Conservation (phyloP, 2,888 invertebrate genomes). For the Drosophila aldrichi region DNA sequence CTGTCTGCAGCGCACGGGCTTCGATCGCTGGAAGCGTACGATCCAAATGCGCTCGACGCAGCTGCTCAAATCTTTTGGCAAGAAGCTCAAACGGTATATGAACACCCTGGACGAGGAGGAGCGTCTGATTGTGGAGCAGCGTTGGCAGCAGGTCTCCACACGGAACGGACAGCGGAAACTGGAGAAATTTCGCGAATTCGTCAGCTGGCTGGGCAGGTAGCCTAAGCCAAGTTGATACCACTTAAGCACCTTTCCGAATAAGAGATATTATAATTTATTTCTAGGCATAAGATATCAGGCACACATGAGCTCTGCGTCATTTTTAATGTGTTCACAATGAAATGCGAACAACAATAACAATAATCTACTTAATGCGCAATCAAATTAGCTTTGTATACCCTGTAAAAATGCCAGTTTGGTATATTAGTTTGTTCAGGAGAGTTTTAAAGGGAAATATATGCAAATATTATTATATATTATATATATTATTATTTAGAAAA, state of each 20-base stretch:
- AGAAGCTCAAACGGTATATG: conserved; percentile 40
- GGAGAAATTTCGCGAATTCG: conserved; percentile 55
- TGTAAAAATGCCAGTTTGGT: not conserved
- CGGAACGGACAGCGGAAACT: conserved; percentile 55
- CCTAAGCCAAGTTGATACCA: too few species aligned
- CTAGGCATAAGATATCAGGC: not conserved
- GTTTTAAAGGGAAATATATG: not conserved
- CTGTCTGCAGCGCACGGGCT: conserved; percentile 65
- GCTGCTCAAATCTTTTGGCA: conserved; percentile 45
- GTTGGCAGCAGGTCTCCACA: conserved; percentile 38
- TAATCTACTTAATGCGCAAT: not conserved
- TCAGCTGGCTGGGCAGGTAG: conserved; percentile 49
- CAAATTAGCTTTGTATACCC: not conserved
- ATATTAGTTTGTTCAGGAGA: not conserved
- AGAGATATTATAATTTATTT: conserved; percentile 12
- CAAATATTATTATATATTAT: too few species aligned
- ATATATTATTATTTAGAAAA: too few species aligned
- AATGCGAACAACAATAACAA: not conserved
- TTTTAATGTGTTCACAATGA: not conserved
- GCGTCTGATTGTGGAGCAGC: conserved; percentile 36
- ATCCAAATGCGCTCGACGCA: conserved; percentile 51
- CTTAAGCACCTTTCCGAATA: not conserved
- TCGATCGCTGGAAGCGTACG: conserved; percentile 70
- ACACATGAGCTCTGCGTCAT: not conserved
- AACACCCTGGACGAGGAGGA: conserved; percentile 57